These are phyloP conservation scores for Siphamia tubifer DNA, from an alignment of 2,113 vertebrate species.

Conservation along the genomic window DNA sequence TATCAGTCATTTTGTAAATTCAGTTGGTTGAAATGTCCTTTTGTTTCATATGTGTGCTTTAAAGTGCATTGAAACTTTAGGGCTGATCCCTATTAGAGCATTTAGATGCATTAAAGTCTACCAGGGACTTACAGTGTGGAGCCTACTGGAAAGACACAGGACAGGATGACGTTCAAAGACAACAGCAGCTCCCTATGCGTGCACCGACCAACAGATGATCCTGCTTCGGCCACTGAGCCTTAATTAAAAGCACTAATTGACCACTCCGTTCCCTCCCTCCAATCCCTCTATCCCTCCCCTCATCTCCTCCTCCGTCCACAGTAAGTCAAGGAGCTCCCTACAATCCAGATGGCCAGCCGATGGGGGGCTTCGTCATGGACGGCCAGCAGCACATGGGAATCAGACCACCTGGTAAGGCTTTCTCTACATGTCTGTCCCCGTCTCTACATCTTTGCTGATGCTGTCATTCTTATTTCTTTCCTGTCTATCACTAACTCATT, in stretches of 20 bases:
- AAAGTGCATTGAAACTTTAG: slow-evolving; percentile 4
- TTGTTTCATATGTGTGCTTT: neutral
- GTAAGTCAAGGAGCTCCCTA: slow-evolving; percentile 99
- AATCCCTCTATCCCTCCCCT: slow-evolving; percentile 58
- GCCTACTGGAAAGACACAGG: slow-evolving; percentile 9
- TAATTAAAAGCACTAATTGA: slow-evolving; percentile 85
- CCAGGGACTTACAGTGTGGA: slow-evolving; percentile 36
- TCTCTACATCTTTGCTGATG: slow-evolving; percentile 33
- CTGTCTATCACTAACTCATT: slow-evolving; percentile 13
- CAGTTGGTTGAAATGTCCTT: slow-evolving; percentile 3
- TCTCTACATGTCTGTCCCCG: slow-evolving; percentile 52
- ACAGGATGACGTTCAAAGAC: slow-evolving; percentile 42
- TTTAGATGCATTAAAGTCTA: slow-evolving; percentile 53
- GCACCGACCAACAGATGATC: slow-evolving; percentile 75
- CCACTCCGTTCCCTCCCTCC: slow-evolving; percentile 72
- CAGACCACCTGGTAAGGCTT: slow-evolving; percentile 96
- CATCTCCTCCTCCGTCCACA: slow-evolving; percentile 79
- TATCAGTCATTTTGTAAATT: neutral
- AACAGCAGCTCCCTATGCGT: slow-evolving; percentile 58
- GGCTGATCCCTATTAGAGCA: slow-evolving; percentile 47
- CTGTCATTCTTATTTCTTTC: neutral
- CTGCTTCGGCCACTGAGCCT: slow-evolving; percentile 72
- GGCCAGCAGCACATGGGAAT: slow-evolving; percentile 99
- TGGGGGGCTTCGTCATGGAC: slow-evolving; percentile 99
- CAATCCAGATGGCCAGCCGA: slow-evolving; percentile 97